Evolutionary conservation across 2,888 invertebrate species (phyloP).

Genomic region (Belgica antarctica): DNA sequence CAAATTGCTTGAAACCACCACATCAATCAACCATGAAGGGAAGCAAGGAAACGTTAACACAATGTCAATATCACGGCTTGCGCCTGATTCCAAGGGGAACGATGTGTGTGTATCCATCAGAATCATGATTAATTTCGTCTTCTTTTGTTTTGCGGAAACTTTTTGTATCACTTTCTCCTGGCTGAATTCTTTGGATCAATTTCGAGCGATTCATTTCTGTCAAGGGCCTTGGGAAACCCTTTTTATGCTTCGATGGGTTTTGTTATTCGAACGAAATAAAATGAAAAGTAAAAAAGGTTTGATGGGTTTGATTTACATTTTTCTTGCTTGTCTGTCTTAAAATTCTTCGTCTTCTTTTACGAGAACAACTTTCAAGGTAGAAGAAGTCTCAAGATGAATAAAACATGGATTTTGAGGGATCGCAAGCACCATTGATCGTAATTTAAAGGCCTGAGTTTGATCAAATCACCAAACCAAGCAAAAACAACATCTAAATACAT

Average conservation of each 20-base stretch:
- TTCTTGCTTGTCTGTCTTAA: conserved; percentile 9
- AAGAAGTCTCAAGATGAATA: too few species aligned
- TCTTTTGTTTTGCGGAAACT: conserved; percentile 16
- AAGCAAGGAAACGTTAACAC: background rate
- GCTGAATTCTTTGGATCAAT: background rate
- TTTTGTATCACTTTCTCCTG: background rate
- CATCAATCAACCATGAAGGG: conserved; percentile 14
- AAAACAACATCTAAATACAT: too few species aligned
- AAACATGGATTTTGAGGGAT: too few species aligned
- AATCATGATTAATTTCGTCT: conserved; percentile 30
- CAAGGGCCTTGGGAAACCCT: background rate
- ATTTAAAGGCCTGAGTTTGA: too few species aligned
- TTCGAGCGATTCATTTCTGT: background rate
- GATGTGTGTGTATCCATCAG: conserved; percentile 8
- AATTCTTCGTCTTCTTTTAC: too few species aligned
- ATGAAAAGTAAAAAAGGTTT: conserved; percentile 19
- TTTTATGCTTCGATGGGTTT: conserved; percentile 20
- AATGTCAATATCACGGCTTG: background rate
- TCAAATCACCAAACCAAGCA: too few species aligned
- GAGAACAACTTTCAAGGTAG: too few species aligned
- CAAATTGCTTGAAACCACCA: background rate
- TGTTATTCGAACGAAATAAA: background rate
- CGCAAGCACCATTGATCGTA: too few species aligned
- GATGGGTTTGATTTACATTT: conserved; percentile 29
- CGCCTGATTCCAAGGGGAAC: background rate